These are phyloP conservation scores for Delichon dasypus DNA, from an alignment of 2,797 vertebrate species.

Conservation along the genomic window DNA sequence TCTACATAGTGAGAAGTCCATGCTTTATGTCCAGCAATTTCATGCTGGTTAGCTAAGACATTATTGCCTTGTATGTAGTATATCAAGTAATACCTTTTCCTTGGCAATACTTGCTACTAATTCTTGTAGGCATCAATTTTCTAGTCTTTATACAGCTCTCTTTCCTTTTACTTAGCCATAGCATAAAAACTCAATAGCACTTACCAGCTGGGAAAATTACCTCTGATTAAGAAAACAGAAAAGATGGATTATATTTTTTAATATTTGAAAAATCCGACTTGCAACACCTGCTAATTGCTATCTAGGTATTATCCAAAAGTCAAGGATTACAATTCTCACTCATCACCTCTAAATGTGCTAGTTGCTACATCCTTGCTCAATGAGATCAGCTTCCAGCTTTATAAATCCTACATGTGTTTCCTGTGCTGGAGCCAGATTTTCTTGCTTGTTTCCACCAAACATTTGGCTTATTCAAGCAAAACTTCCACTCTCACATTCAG, in stretches of 20 bases:
- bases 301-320: slow-evolving; percentile 17
- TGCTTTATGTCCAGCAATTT: slow-evolving; percentile 12
- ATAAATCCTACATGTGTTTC: background rate
- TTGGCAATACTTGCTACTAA: background rate
- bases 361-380: background rate
- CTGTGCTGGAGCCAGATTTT: background rate
- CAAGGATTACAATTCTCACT: background rate
- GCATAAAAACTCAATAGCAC: slow-evolving; percentile 31
- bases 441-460: background rate
- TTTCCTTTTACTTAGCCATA: slow-evolving; percentile 43
- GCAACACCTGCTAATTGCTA: background rate
- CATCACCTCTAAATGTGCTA: background rate
- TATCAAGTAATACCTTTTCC: slow-evolving; percentile 25
- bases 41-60: slow-evolving; percentile 1
- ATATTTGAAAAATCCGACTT: slow-evolving; percentile 28
- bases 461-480: background rate
- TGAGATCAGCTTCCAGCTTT: background rate
- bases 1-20: background rate
- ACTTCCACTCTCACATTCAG: background rate
- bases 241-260: slow-evolving; percentile 9
- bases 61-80: background rate
- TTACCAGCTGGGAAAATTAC: slow-evolving; percentile 50
- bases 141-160: slow-evolving; percentile 4
- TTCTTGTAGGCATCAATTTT: slow-evolving; percentile 42
- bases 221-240: slow-evolving; percentile 27